Percentiles rank a stretch among this genome's conserved stretches.
phyloP scores from a whole-genome alignment of 2,113 vertebrate genomes.

The Prionailurus bengalensis region DNA sequence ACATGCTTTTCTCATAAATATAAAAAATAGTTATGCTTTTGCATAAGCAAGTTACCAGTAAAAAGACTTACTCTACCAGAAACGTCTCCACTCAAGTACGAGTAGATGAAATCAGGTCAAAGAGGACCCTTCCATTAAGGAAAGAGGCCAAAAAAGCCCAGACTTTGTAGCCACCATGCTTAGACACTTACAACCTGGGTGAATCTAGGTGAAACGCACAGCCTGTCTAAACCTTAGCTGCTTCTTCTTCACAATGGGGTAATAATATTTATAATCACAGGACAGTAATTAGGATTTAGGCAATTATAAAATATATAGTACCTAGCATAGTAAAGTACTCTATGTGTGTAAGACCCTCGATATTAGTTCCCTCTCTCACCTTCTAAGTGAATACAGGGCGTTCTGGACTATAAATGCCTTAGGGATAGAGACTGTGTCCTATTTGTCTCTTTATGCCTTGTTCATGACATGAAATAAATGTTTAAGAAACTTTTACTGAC shows the following conservation, averaged over 20 bases:
- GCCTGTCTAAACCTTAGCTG: background rate
- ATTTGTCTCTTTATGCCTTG: background rate
- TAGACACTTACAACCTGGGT: background rate
- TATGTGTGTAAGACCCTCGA: background rate
- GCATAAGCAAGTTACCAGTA: background rate
- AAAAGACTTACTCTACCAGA: background rate
- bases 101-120: background rate
- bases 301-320: conserved; percentile 47
- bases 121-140: background rate
- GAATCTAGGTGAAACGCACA: background rate
- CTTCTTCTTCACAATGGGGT: background rate
- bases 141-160: background rate
- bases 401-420: background rate
- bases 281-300: background rate
- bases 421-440: background rate
- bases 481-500: conserved; percentile 45
- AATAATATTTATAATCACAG: background rate
- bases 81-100: background rate
- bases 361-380: conserved; percentile 40
- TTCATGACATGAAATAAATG: conserved; percentile 33
- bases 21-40: conserved; percentile 27
- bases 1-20: background rate
- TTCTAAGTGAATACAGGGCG: background rate
- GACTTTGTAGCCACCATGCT: background rate
- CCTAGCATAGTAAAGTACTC: background rate